phyloP scores from a whole-genome alignment of 1,140 invertebrate genomes.

The Pseudomyrmex concolor region DNA sequence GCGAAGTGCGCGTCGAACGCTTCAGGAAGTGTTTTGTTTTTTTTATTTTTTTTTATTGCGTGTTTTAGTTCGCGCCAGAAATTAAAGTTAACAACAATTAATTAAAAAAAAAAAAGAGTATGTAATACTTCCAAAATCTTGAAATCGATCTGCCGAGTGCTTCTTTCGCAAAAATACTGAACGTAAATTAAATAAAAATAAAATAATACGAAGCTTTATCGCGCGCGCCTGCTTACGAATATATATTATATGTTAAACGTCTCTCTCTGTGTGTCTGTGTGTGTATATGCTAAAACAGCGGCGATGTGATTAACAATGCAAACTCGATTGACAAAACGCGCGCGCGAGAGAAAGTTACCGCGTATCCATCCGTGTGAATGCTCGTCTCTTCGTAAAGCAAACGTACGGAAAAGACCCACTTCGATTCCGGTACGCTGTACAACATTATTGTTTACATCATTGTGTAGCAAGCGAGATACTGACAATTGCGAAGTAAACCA shows the following conservation, averaged over 20 bases:
- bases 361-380: conserved; percentile 25
- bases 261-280: too few relatives aligned
- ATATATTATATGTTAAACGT: too few relatives aligned
- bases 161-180: conserved; percentile 77
- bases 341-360: conserved; percentile 57
- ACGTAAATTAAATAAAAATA: conserved; percentile 80
- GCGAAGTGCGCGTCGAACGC: conserved; percentile 19
- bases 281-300: conserved; percentile 15
- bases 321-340: conserved; percentile 22
- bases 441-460: conserved; percentile 38
- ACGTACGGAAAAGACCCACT: background rate
- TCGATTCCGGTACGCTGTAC: background rate
- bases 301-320: conserved; percentile 46
- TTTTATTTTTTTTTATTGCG: too few relatives aligned
- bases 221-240: too few relatives aligned
- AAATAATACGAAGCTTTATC: conserved; percentile 8
- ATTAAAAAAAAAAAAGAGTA: too few relatives aligned
- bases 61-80: too few relatives aligned
- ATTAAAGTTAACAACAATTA: too few relatives aligned
- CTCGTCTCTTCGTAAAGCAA: conserved; percentile 30
- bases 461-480: conserved; percentile 70
- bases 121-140: background rate
- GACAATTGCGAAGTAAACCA: conserved; percentile 66
- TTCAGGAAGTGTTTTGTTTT: too few relatives aligned
- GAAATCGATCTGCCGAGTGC: conserved; percentile 56